Percentiles rank a stretch among this genome's conserved stretches.
phyloP scores from a whole-genome alignment of 1,140 invertebrate genomes.

The Drosophila lini region DNA sequence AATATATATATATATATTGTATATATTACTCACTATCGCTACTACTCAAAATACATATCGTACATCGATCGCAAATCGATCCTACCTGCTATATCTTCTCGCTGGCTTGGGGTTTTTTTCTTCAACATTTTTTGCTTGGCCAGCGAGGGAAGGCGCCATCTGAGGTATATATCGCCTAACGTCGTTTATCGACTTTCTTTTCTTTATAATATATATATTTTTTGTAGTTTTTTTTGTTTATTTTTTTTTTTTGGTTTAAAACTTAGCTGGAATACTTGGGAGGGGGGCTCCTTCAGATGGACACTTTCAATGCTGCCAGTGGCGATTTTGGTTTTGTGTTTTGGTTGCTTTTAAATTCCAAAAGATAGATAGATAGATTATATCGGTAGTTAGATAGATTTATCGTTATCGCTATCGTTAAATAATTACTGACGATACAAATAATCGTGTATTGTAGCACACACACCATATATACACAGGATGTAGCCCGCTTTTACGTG shows the following conservation, averaged over 20 bases:
- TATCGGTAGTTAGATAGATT: constrained; percentile 16
- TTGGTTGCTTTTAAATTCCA: constrained; percentile 42
- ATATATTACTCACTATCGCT: constrained; percentile 41
- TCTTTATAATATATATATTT: background rate
- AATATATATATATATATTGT: constrained; percentile 23
- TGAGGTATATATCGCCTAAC: background rate
- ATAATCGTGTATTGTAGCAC: constrained; percentile 44
- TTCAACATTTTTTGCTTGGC: constrained; percentile 12
- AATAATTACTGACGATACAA: constrained; percentile 74
- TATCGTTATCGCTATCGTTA: constrained; percentile 61
- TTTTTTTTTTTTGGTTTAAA: constrained; percentile 9
- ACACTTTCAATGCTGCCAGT: constrained; percentile 4
- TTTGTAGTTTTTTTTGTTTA: background rate
- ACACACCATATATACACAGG: constrained; percentile 54
- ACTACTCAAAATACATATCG: constrained; percentile 48
- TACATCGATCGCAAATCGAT: constrained; percentile 43
- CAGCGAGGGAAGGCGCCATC: background rate
- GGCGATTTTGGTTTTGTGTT: constrained; percentile 10
- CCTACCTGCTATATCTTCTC: constrained; percentile 60
- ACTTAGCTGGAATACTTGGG: constrained; percentile 15
- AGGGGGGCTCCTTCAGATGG: background rate
- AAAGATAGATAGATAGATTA: constrained; percentile 5
- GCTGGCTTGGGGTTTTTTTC: constrained; percentile 49
- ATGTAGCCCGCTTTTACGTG: constrained; percentile 37
- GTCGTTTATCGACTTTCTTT: background rate